Conservation (phyloP, 2,113 vertebrate species). For the Pelmatolapia mariae region DNA sequence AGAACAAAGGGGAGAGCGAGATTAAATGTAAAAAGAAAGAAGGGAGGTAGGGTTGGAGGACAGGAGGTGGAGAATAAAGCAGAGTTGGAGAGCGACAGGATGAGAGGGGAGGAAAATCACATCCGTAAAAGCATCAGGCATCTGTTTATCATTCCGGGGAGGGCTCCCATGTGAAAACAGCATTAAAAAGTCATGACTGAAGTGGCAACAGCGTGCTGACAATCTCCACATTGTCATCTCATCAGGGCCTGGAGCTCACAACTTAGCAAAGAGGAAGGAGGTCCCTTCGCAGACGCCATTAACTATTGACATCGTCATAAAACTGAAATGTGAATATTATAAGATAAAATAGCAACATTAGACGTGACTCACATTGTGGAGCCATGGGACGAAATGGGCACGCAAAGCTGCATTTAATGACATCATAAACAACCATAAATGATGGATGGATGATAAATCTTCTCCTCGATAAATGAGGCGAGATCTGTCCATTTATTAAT, state of each 20-base stretch:
- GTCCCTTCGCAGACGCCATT: slow-evolving; percentile 35
- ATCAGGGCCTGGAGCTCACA: slow-evolving; percentile 12
- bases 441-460: slow-evolving; percentile 4
- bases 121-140: slow-evolving; percentile 42
- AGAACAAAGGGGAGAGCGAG: background rate
- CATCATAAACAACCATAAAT: slow-evolving; percentile 12
- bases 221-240: slow-evolving; percentile 36
- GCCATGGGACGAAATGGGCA: background rate
- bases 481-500: background rate
- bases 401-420: background rate
- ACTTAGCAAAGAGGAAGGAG: slow-evolving; percentile 31
- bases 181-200: slow-evolving; percentile 60
- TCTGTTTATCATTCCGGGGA: slow-evolving; percentile 46
- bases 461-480: background rate
- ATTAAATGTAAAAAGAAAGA: background rate
- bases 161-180: slow-evolving; percentile 38
- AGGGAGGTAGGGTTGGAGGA: background rate
- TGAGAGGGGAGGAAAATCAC: slow-evolving; percentile 8
- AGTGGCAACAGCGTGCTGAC: slow-evolving; percentile 16
- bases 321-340: slow-evolving; percentile 4
- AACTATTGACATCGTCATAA: slow-evolving; percentile 42
- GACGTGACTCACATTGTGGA: background rate
- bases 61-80: background rate
- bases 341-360: slow-evolving; percentile 4
- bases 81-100: background rate